Evolutionary conservation across 1,140 invertebrate species (phyloP).

Genomic region (Apis laboriosa): DNA sequence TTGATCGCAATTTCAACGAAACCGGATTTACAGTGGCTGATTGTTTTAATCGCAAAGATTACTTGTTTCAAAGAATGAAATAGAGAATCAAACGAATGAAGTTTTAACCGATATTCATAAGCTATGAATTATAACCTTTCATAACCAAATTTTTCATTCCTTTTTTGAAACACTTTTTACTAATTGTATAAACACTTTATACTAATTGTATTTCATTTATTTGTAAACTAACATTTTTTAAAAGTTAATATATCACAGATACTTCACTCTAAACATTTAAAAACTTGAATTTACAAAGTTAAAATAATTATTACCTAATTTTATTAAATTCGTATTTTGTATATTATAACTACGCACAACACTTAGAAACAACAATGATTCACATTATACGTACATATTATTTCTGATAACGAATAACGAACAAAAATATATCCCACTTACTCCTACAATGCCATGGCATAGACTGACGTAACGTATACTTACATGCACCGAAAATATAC

Average conservation of each 20-base stretch:
- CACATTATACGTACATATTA: neutral
- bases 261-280: neutral
- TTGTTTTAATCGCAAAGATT: slow-evolving; percentile 10
- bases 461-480: slow-evolving; percentile 4
- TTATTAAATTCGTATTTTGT: neutral
- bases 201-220: neutral
- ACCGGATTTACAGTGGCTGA: slow-evolving; percentile 34
- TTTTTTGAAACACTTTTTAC: neutral
- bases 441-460: neutral
- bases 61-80: neutral
- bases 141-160: neutral
- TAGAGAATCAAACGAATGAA: neutral
- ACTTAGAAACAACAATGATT: neutral
- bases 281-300: neutral
- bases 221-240: no score
- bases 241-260: neutral
- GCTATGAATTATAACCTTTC: neutral
- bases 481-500: slow-evolving; percentile 10
- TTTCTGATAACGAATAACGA: neutral
- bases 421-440: neutral
- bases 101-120: neutral
- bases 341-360: no score
- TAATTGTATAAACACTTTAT: no score
- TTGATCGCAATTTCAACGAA: slow-evolving; percentile 33
- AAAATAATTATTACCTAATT: neutral